Percentiles rank a stretch among this genome's conserved stretches.
These are phyloP conservation scores for Amaurobius ferox DNA, from an alignment of 2,888 invertebrate species.

Conservation along the genomic window DNA sequence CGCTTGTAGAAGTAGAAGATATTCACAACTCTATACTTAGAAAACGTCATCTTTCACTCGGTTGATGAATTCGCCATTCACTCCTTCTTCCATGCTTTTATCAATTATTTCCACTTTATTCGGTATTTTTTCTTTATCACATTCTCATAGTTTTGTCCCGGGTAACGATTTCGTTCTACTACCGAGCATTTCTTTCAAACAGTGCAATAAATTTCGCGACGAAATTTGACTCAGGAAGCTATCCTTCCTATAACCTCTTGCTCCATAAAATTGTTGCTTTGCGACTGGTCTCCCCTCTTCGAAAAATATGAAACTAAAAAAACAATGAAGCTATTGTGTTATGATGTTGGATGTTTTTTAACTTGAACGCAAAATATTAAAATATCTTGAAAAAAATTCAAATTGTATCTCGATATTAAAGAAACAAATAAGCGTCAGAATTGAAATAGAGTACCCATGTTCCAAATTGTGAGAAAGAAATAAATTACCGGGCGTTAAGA, in stretches of 20 bases:
- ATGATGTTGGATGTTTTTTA: too few species aligned
- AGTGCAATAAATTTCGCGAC: conserved; percentile 67
- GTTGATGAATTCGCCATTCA: too few species aligned
- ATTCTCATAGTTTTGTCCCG: conserved; percentile 43
- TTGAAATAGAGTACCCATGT: too few species aligned
- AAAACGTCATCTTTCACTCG: too few species aligned
- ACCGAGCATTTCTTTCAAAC: conserved; percentile 70
- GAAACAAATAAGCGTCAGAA: too few species aligned
- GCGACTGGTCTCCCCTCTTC: neutral
- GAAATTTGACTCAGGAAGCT: conserved; percentile 68
- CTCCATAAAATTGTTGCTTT: conserved; percentile 66
- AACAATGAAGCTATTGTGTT: neutral
- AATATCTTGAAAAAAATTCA: too few species aligned
- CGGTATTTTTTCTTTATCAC: conserved; percentile 30
- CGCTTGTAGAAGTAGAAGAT: too few species aligned
- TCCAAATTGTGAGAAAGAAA: too few species aligned
- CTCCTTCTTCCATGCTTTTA: conserved; percentile 34
- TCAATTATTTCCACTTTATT: conserved; percentile 58
- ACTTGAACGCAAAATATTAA: too few species aligned
- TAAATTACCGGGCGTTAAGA: too few species aligned
- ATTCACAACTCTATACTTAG: too few species aligned
- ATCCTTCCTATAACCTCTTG: conserved; percentile 56
- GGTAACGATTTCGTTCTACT: conserved; percentile 72
- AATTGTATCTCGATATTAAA: too few species aligned
- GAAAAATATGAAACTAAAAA: neutral